A percentile compares a stretch with the other conserved stretches of the same genome.
Conservation (phyloP, 2,888 invertebrate species). For the Apodemia duryi region DNA sequence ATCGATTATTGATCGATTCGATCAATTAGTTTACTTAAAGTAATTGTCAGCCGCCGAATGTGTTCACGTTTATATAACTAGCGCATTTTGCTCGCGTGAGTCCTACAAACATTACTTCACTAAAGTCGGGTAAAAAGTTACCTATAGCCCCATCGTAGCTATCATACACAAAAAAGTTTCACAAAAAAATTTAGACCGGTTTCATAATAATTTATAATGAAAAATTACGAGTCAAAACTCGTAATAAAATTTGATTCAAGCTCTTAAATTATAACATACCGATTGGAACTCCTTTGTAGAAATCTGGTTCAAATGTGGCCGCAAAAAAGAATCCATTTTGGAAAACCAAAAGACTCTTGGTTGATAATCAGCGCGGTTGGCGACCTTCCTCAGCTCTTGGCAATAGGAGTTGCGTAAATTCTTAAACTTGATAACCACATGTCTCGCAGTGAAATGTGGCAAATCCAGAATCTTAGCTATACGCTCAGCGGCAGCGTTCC, state of each 20-base stretch:
- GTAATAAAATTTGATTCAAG: background rate
- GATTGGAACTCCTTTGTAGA: background rate
- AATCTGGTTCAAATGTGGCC: constrained; percentile 40
- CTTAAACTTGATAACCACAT: constrained; percentile 54
- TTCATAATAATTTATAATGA: no score
- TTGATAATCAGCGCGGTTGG: constrained; percentile 38
- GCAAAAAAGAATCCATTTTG: constrained; percentile 48
- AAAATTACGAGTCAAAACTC: background rate
- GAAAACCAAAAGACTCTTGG: constrained; percentile 48
- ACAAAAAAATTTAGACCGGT: no score
- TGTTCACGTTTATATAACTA: no score
- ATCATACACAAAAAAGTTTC: no score
- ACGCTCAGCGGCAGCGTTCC: constrained; percentile 37
- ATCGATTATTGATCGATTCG: no score
- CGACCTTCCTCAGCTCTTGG: constrained; percentile 55
- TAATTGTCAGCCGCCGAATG: no score
- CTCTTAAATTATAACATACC: constrained; percentile 1
- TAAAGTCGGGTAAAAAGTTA: no score
- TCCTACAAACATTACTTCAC: no score
- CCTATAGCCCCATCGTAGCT: no score
- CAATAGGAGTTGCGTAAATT: constrained; percentile 54
- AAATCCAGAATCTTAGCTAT: constrained; percentile 46
- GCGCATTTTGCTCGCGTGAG: no score
- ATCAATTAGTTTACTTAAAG: no score
- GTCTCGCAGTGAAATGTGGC: constrained; percentile 43